A percentile compares a stretch with the other conserved stretches of the same genome.
These are phyloP conservation scores for Lycocerus yunnanus DNA, from an alignment of 2,888 invertebrate genomes.

Conservation along the genomic window DNA sequence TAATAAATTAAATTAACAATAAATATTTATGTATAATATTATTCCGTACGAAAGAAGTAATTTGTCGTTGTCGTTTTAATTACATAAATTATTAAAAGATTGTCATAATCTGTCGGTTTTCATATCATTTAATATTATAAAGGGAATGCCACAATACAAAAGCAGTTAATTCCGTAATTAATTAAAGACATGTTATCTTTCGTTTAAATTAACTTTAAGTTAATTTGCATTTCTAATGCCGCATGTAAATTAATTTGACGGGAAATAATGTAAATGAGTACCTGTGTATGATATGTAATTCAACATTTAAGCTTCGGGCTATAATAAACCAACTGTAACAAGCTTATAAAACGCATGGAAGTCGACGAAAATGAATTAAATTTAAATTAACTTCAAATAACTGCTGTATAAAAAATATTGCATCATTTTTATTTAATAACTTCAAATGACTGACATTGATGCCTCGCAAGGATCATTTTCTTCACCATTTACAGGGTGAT, in stretches of 20 bases:
- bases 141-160: conserved; percentile 16
- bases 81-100: conserved; percentile 14
- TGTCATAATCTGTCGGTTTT: conserved; percentile 23
- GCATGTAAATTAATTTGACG: conserved; percentile 38
- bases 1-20: background rate
- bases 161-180: conserved; percentile 31
- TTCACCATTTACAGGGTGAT: background rate
- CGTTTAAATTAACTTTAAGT: conserved; percentile 36
- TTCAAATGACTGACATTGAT: background rate
- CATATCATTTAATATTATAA: conserved; percentile 8
- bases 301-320: conserved; percentile 16
- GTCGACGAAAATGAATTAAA: conserved; percentile 22
- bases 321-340: conserved; percentile 28
- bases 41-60: background rate
- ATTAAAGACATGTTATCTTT: conserved; percentile 36
- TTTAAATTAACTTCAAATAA: conserved; percentile 15
- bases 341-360: conserved; percentile 21
- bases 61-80: conserved; percentile 12
- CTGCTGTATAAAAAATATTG: background rate
- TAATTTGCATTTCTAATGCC: conserved; percentile 39
- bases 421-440: background rate
- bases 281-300: conserved; percentile 27
- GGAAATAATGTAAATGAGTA: conserved; percentile 37
- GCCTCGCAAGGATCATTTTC: background rate
- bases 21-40: background rate